Evolutionary conservation across 2,888 invertebrate species (phyloP), one percentile per base, ranked within the genome.

Genomic region (Cecidostiba fungosa): DNA sequence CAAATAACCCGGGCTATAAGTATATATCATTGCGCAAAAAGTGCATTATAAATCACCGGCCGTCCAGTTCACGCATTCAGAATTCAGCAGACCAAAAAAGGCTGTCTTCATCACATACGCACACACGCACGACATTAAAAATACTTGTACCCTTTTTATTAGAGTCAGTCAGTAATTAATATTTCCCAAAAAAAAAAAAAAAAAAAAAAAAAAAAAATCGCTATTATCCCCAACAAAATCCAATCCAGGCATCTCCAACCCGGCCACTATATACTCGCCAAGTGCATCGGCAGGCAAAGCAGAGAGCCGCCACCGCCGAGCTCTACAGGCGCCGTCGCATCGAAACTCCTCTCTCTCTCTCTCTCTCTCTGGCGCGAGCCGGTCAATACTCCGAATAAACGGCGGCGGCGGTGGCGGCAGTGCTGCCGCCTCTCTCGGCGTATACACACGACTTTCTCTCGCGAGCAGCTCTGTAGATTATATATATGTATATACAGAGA

Each of bases 341-440:
- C 54, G 54, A 72, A n/a, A 39, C n/a, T 29, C n/a, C 50, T 50
- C 77, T 36, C 29, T 69, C 69, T 70, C 70, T 70, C 70, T 32
- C 32, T 32, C 70, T 70, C 36, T 32, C 70, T 70, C 70, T 19
- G 39, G 23, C 36, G 82, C 23, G 81, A 70, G 83, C 86, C 86
- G 86, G 86, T 86, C 86, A 86, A 86, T 86, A 86, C 86, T 86
- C 86, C 83, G 85, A 80, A 85, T 82, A 59, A 80, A 50, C 84
- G 84, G 66, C 39, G 26, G 26, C 82, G 77, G 81, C 66, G 79
- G 81, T 47, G 79, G 59, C 10, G 69, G 76, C 66, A 50, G 82
- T 14, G 76, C 76, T 39, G 73, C 43, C 36, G 43, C 43, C 62
- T 66, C 62, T 66, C 62, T 66, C 39, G 69, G 69, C 78, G 72